Evolutionary conservation across 2,113 vertebrate species (phyloP).

Genomic region (Oryzias celebensis): DNA sequence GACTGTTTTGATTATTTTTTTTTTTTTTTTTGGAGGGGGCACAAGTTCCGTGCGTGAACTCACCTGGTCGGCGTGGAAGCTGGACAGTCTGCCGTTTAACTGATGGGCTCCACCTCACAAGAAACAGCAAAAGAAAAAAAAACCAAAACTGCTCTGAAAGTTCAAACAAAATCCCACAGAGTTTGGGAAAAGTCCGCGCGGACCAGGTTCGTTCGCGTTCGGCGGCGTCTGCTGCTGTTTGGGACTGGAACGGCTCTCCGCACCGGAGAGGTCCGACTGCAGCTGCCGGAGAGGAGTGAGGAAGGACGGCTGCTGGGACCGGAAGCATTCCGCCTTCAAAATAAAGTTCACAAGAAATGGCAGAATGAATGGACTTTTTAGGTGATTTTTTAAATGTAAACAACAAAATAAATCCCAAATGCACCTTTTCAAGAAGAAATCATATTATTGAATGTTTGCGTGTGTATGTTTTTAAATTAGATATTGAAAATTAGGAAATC

Average conservation of each 20-base stretch:
- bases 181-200: neutral
- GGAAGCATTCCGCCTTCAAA: conserved; percentile 22
- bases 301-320: neutral
- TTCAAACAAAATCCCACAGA: neutral
- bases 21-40: too few species aligned
- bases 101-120: conserved; percentile 6
- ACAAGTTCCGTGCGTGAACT: neutral
- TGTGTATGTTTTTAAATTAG: too few species aligned
- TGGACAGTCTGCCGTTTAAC: conserved; percentile 23
- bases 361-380: too few species aligned
- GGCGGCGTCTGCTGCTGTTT: neutral
- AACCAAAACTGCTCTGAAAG: neutral
- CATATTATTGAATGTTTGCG: too few species aligned
- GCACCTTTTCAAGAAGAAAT: too few species aligned
- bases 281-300: neutral
- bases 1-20: neutral
- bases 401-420: too few species aligned
- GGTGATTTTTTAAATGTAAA: too few species aligned
- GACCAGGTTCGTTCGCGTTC: neutral
- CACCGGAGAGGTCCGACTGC: conserved; percentile 2
- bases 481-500: too few species aligned
- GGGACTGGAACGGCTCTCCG: neutral
- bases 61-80: conserved; percentile 31
- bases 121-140: neutral
- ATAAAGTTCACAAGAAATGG: conserved; percentile 6